These are phyloP conservation scores for Atta cephalotes DNA, from an alignment of 1,140 invertebrate genomes.

Conservation along the genomic window DNA sequence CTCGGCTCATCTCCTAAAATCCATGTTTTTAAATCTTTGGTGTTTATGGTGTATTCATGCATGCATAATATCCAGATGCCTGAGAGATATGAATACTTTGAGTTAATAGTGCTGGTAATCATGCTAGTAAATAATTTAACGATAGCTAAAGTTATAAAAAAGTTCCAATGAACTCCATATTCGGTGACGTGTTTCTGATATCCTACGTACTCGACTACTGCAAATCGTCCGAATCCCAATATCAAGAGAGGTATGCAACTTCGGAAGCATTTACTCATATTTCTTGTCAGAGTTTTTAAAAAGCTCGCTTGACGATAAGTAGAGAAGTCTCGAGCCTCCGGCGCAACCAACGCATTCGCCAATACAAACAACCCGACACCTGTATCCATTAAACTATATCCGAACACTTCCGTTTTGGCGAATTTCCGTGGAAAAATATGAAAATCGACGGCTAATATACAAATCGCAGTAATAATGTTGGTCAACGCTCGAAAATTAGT, in stretches of 20 bases:
- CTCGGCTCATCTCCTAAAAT: slow-evolving; percentile 89
- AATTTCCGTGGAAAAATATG: slow-evolving; percentile 93
- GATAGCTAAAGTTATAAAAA: slow-evolving; percentile 96
- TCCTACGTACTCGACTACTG: slow-evolving; percentile 89
- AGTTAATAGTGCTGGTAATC: slow-evolving; percentile 86
- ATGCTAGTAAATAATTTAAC: slow-evolving; percentile 91
- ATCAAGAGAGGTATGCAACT: slow-evolving; percentile 87
- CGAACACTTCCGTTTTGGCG: slow-evolving; percentile 95
- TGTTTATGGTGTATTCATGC: slow-evolving; percentile 90
- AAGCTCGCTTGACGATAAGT: slow-evolving; percentile 79
- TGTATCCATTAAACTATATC: slow-evolving; percentile 97
- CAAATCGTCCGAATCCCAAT: slow-evolving; percentile 91
- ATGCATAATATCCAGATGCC: slow-evolving; percentile 87
- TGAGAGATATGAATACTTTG: slow-evolving; percentile 85
- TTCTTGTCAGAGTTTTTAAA: slow-evolving; percentile 68
- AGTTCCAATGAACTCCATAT: slow-evolving; percentile 99
- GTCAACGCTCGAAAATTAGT: slow-evolving; percentile 90
- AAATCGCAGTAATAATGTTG: slow-evolving; percentile 92
- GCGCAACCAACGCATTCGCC: slow-evolving; percentile 93
- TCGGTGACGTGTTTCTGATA: slow-evolving; percentile 96
- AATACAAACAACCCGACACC: slow-evolving; percentile 96
- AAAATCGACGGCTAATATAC: slow-evolving; percentile 98
- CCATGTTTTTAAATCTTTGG: slow-evolving; percentile 89
- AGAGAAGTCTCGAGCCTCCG: slow-evolving; percentile 85
- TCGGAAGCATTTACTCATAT: slow-evolving; percentile 80